phyloP scores from a whole-genome alignment of 1,140 invertebrate species.

The Nephila pilipes region DNA sequence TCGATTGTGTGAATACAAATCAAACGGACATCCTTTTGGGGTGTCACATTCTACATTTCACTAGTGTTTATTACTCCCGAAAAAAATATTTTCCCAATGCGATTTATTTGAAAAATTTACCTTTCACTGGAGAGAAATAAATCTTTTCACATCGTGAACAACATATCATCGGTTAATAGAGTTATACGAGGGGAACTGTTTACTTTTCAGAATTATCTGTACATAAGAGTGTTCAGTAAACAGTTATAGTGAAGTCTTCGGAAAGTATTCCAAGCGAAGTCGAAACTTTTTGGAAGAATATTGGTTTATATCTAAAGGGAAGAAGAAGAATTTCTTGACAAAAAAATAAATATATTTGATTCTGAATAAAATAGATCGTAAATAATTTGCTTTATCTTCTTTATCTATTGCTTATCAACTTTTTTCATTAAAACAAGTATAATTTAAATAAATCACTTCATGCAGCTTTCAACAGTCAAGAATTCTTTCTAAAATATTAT shows the following conservation, averaged over 20 bases:
- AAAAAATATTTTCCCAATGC: background rate
- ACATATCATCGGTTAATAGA: background rate
- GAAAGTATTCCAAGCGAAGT: background rate
- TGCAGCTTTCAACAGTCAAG: too few relatives aligned
- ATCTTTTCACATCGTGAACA: background rate
- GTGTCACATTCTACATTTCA: background rate
- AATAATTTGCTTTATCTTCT: too few relatives aligned
- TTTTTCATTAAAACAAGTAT: too few relatives aligned
- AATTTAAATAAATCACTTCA: too few relatives aligned
- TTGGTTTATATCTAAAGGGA: background rate
- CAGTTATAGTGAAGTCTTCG: background rate
- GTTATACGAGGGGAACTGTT: background rate
- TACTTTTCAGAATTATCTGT: background rate
- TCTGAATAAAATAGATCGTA: too few relatives aligned
- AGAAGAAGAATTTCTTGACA: too few relatives aligned
- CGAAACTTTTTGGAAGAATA: background rate
- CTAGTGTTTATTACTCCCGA: background rate
- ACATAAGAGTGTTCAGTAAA: background rate
- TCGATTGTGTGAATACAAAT: background rate
- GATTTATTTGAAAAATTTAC: background rate
- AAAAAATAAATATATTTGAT: too few relatives aligned
- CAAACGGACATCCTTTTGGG: background rate
- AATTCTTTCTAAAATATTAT: too few relatives aligned
- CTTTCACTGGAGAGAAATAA: background rate
- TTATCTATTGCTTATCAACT: too few relatives aligned